These are phyloP conservation scores for Leptodactylus fallax DNA, from an alignment of 2,797 vertebrate species.

Conservation along the genomic window DNA sequence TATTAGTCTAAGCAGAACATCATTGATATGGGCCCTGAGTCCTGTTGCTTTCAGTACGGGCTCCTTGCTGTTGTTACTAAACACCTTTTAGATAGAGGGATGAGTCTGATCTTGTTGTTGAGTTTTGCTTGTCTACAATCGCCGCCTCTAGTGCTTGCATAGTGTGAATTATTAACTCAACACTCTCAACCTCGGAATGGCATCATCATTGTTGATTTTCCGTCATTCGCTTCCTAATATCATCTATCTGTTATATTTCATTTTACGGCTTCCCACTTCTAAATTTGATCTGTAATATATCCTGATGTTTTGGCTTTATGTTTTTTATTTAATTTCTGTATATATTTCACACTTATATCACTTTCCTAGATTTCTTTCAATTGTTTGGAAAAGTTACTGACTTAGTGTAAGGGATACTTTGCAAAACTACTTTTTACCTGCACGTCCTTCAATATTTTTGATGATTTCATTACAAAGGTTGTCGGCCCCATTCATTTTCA, in stretches of 20 bases:
- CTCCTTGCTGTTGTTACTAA: conserved; percentile 54
- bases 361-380: neutral
- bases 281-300: conserved; percentile 25
- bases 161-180: conserved; percentile 62
- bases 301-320: neutral
- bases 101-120: conserved; percentile 58
- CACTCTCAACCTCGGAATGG: conserved; percentile 50
- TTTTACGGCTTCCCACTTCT: conserved; percentile 43
- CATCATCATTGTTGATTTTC: conserved; percentile 49
- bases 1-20: conserved; percentile 18
- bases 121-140: conserved; percentile 41
- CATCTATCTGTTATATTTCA: conserved; percentile 45
- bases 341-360: neutral
- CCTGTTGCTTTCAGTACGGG: conserved; percentile 7
- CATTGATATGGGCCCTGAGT: conserved; percentile 7
- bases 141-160: conserved; percentile 22
- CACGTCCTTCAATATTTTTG: too few relatives aligned
- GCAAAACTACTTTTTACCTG: too few relatives aligned
- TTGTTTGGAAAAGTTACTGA: neutral
- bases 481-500: too few relatives aligned
- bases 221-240: conserved; percentile 48
- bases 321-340: neutral
- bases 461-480: too few relatives aligned
- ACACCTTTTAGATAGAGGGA: conserved; percentile 56
- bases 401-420: neutral